Percentiles rank a stretch among this genome's conserved stretches.
phyloP scores from a whole-genome alignment of 2,797 vertebrate species.

The Leuciscus waleckii region DNA sequence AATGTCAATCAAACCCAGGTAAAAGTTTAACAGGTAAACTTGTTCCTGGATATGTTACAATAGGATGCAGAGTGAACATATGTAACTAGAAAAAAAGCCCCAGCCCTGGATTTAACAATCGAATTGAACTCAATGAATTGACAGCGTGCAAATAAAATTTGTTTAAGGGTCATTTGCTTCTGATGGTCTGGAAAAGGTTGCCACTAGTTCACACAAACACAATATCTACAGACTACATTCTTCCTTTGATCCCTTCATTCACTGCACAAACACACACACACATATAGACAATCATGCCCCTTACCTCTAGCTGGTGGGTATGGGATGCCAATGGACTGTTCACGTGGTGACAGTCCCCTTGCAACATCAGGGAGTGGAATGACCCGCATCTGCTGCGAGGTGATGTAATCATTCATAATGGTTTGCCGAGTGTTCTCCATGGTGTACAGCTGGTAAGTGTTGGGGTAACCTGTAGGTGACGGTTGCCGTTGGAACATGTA shows the following conservation, averaged over 20 bases:
- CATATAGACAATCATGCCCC: conserved; percentile 60
- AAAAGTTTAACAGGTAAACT: background rate
- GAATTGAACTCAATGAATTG: conserved; percentile 11
- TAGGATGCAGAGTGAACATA: background rate
- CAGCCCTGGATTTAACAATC: conserved; percentile 36
- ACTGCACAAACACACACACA: conserved; percentile 43
- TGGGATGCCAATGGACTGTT: conserved; percentile 87
- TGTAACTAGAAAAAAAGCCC: conserved; percentile 17
- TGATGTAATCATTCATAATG: conserved; percentile 99
- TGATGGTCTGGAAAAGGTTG: conserved; percentile 84
- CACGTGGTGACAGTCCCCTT: conserved; percentile 91
- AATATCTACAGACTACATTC: conserved; percentile 60
- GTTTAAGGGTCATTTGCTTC: conserved; percentile 82
- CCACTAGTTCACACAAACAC: conserved; percentile 78
- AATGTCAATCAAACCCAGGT: background rate
- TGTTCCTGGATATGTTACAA: background rate
- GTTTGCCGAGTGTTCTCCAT: conserved; percentile 99
- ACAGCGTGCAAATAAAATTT: conserved; percentile 14
- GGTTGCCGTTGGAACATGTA: conserved; percentile 97
- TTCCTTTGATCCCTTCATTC: conserved; percentile 52
- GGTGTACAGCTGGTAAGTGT: conserved; percentile 96
- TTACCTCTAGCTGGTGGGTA: conserved; percentile 90
- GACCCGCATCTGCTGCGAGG: conserved; percentile 98
- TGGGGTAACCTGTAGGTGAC: conserved; percentile 93
- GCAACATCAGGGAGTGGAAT: conserved; percentile 90